These are phyloP conservation scores for Drosophila testacea DNA, from an alignment of 2,888 invertebrate species.

Conservation along the genomic window DNA sequence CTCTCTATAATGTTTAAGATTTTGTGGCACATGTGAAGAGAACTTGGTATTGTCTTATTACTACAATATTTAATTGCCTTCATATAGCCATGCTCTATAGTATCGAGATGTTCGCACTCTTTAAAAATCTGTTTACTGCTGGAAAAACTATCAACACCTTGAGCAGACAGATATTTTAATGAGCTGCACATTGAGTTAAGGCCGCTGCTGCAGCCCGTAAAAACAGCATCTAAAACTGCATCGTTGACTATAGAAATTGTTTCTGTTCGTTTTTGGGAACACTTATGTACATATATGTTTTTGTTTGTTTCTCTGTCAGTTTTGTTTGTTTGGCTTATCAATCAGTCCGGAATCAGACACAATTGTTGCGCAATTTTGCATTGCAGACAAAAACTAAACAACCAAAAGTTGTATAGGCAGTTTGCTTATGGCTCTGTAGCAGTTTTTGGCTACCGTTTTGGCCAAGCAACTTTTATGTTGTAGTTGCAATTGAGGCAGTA, in stretches of 20 bases:
- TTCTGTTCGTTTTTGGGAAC: constrained; percentile 23
- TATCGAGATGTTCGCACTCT: constrained; percentile 49
- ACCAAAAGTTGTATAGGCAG: constrained; percentile 47
- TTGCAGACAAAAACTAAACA: constrained; percentile 39
- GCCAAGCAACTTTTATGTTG: constrained; percentile 53
- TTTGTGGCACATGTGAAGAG: constrained; percentile 2
- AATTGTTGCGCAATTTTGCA: constrained; percentile 65
- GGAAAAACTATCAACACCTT: constrained; percentile 57
- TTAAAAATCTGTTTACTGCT: constrained; percentile 55
- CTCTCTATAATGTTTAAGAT: neutral
- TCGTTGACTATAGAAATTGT: constrained; percentile 19
- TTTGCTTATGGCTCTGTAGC: constrained; percentile 62
- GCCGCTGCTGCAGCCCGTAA: constrained; percentile 33
- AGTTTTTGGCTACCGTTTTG: constrained; percentile 62
- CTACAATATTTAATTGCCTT: constrained; percentile 20
- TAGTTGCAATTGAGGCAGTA: constrained; percentile 42
- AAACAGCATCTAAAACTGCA: constrained; percentile 28
- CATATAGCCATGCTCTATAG: constrained; percentile 7
- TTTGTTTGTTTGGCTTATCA: constrained; percentile 66
- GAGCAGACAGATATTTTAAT: constrained; percentile 55
- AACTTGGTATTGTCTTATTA: constrained; percentile 2
- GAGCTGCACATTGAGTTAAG: constrained; percentile 49
- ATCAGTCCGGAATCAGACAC: constrained; percentile 66
- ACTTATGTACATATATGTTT: constrained; percentile 9
- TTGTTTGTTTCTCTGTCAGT: constrained; percentile 22